Evolutionary conservation across 2,797 vertebrate species (phyloP).

Genomic region (Phylloscopus collybita): DNA sequence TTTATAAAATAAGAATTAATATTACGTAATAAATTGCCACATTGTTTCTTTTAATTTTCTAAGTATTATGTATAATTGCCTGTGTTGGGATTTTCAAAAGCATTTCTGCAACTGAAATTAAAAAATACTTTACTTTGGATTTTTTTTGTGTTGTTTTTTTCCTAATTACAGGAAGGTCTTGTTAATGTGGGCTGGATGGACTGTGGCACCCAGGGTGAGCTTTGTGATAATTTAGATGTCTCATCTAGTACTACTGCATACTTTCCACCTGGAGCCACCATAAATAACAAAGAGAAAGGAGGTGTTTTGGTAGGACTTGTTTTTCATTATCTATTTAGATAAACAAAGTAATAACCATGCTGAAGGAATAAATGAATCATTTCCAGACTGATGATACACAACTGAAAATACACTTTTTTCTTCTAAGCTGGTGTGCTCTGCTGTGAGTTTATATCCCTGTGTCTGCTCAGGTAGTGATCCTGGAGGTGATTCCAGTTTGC

Average conservation of each 20-base stretch:
- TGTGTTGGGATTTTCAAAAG: not conserved
- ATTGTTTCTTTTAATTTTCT: not conserved
- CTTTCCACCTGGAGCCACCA: slow-evolving; percentile 91
- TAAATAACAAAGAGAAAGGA: slow-evolving; percentile 82
- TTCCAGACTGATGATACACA: not conserved
- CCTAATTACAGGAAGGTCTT: slow-evolving; percentile 85
- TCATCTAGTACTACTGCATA: slow-evolving; percentile 86
- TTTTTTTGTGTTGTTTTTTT: not conserved
- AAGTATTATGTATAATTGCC: not conserved
- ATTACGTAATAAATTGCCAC: not conserved
- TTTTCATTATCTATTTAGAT: slow-evolving; percentile 44
- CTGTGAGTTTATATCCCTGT: not conserved
- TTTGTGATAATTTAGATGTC: slow-evolving; percentile 91
- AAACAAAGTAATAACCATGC: not conserved
- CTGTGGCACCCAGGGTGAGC: slow-evolving; percentile 85
- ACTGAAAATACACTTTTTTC: not conserved
- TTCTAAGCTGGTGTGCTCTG: not conserved
- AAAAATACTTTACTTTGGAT: not conserved
- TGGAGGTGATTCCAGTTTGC: not conserved
- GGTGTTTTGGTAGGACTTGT: slow-evolving; percentile 84
- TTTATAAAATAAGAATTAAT: not conserved
- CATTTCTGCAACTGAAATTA: not conserved
- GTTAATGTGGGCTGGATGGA: slow-evolving; percentile 95
- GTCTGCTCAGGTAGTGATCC: not conserved
- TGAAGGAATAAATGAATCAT: not conserved